These are phyloP conservation scores for Grallaria varia DNA, from an alignment of 2,113 vertebrate genomes.

Conservation along the genomic window DNA sequence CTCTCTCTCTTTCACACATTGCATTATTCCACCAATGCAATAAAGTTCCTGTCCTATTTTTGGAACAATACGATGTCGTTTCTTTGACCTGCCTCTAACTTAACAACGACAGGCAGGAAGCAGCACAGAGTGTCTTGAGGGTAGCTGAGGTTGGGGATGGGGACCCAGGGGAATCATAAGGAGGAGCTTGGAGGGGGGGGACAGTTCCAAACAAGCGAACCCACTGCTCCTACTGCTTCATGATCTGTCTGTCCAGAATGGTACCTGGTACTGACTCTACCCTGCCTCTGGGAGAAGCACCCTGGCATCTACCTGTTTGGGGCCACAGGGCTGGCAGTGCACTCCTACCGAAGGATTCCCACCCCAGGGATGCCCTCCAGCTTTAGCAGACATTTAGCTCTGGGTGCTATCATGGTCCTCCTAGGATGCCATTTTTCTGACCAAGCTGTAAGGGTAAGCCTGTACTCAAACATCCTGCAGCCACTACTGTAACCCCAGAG, in stretches of 20 bases:
- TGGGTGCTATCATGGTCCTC: neutral
- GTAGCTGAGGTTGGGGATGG: neutral
- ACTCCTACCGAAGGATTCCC: neutral
- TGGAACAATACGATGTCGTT: no score
- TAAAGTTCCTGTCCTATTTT: no score
- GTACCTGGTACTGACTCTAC: neutral
- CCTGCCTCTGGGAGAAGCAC: neutral
- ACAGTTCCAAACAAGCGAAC: neutral
- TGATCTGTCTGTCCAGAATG: neutral
- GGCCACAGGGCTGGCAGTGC: neutral
- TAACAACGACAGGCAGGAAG: no score
- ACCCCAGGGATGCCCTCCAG: neutral
- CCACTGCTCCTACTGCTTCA: neutral
- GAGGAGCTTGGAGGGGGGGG: neutral
- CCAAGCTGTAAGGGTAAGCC: neutral
- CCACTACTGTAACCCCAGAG: neutral
- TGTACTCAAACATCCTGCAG: neutral
- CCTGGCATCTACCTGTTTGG: neutral
- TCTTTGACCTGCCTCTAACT: no score
- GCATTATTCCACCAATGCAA: no score
- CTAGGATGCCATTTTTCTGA: neutral
- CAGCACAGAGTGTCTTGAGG: neutral
- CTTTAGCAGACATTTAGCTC: neutral
- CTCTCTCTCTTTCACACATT: no score
- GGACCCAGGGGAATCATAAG: fast-evolving